phyloP scores from a whole-genome alignment of 2,113 vertebrate species.

The Petromus typicus region DNA sequence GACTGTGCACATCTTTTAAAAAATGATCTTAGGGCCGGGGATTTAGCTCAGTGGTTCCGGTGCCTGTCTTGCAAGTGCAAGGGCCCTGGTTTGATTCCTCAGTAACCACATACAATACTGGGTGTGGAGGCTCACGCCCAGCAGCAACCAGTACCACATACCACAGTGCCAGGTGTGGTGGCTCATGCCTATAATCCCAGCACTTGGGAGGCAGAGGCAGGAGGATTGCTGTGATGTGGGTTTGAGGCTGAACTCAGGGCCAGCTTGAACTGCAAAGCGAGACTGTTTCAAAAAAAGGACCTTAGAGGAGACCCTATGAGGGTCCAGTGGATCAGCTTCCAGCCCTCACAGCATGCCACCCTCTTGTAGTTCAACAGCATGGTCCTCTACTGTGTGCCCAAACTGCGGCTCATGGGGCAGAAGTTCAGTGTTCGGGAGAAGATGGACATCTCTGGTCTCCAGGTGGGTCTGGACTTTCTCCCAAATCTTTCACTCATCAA shows the following conservation, averaged over 20 bases:
- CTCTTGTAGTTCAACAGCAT: slow-evolving; percentile 96
- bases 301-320: not conserved
- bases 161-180: not conserved
- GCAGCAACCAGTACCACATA: too few species aligned
- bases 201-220: too few species aligned
- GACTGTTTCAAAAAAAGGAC: not conserved
- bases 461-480: slow-evolving; percentile 88
- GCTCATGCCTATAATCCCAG: too few species aligned
- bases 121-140: too few species aligned
- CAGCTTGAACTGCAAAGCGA: too few species aligned
- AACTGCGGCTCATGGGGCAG: slow-evolving; percentile 96
- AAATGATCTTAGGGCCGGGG: not conserved
- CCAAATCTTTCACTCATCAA: not conserved
- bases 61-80: too few species aligned
- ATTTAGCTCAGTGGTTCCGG: too few species aligned
- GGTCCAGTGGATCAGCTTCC: not conserved
- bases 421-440: slow-evolving; percentile 98
- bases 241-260: too few species aligned
- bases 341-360: not conserved
- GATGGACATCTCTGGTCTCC: slow-evolving; percentile 96
- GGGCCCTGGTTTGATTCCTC: too few species aligned
- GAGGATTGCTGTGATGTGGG: too few species aligned
- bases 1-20: not conserved
- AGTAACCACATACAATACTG: too few species aligned
- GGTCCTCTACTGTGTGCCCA: slow-evolving; percentile 98